Percentiles rank a stretch among this genome's conserved stretches.
Evolutionary conservation across 2,797 vertebrate species (phyloP).

Genomic region (Poecilia wingei): DNA sequence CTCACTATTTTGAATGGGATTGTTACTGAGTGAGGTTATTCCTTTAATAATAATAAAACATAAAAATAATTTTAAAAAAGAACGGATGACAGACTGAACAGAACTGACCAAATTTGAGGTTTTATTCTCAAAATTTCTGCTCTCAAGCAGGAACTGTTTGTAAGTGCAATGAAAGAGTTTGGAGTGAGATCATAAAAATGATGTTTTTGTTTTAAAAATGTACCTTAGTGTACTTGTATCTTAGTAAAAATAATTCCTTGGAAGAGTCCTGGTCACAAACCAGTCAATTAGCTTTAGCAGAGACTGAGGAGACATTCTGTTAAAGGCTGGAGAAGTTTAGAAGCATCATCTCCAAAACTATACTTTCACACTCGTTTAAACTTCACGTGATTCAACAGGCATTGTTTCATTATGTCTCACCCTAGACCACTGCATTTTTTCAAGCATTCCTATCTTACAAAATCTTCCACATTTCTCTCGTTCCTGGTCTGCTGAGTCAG

Average conservation of each 20-base stretch:
- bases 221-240: not conserved
- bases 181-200: not conserved
- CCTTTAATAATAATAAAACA: not conserved
- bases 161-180: not conserved
- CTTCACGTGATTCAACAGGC: not conserved
- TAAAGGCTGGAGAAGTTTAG: not conserved
- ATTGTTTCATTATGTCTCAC: not conserved
- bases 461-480: not conserved
- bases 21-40: not conserved
- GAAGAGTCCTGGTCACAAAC: not conserved
- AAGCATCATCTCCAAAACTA: not conserved
- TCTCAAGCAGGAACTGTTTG: not conserved
- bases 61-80: not conserved
- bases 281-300: not conserved
- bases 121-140: not conserved
- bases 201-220: not conserved
- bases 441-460: not conserved
- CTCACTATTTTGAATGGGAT: not conserved
- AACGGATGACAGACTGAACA: not conserved
- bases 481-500: not conserved
- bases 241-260: not conserved
- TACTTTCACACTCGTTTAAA: not conserved
- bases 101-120: not conserved
- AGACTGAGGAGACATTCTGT: not conserved
- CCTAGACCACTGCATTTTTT: not conserved